Conservation (phyloP, 2,797 vertebrate species). For the Notamacropus eugenii region DNA sequence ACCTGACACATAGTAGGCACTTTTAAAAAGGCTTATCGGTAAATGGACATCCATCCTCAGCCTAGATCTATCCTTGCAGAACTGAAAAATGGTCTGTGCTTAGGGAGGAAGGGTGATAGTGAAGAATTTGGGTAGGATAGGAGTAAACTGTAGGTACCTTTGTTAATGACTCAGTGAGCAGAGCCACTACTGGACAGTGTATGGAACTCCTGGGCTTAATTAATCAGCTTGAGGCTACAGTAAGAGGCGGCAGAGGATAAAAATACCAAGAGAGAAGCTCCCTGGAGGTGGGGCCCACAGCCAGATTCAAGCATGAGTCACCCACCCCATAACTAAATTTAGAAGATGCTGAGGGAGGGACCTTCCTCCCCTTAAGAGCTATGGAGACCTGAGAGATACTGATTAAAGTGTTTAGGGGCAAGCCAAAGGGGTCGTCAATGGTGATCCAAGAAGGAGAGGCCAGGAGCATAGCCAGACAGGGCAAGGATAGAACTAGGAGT, state of each 20-base stretch:
- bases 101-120: not conserved
- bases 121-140: not conserved
- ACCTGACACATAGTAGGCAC: not conserved
- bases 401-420: slow-evolving; percentile 22
- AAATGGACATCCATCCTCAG: not conserved
- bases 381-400: slow-evolving; percentile 38
- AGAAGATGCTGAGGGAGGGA: slow-evolving; percentile 75
- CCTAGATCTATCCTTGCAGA: not conserved
- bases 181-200: not conserved
- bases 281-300: slow-evolving; percentile 70
- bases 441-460: not conserved
- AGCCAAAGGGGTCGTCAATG: not conserved
- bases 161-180: not conserved
- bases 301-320: slow-evolving; percentile 76
- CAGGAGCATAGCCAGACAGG: not conserved
- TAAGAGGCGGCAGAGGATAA: slow-evolving; percentile 59
- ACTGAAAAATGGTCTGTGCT: not conserved
- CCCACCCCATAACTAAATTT: slow-evolving; percentile 74
- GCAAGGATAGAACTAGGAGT: not conserved
- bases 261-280: slow-evolving; percentile 74
- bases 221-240: slow-evolving; percentile 56
- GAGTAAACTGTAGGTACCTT: not conserved
- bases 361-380: slow-evolving; percentile 53
- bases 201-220: slow-evolving; percentile 41
- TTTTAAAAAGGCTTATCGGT: not conserved